Evolutionary conservation across 64 coral and sea anemone genomes (phyloP), one percentile per base, ranked within the genome.

Genomic region (Platygyra sinensis): DNA sequence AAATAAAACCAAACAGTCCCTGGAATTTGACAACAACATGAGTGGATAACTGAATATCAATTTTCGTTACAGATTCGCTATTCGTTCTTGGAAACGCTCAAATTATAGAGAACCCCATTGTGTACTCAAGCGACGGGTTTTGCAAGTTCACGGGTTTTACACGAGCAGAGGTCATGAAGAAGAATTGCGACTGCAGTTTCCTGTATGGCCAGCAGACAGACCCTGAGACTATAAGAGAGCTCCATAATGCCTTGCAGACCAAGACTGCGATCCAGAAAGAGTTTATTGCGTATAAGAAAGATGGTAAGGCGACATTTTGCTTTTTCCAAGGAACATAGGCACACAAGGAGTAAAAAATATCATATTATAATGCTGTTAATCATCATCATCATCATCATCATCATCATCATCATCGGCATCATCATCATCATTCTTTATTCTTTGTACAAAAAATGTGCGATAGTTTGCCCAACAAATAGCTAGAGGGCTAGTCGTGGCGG

Each of bases 21-120:
- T 46, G 42, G 42, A 46, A 46, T 46, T 46, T 46, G 5, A 5
- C 42, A 46, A 46, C 42, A 46, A 46, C 7, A 46, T 46, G 4
- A 46, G 42, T 5, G 42, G 10, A 12, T 27, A n/a, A 69, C 65
- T 27, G 10, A 7, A 27, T 5, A 27, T 4, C 28, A 33, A 19
- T 42, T 83, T 83, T 38, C 36, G 36, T 67, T 67, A 4, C 87
- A 99, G 97, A 95, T 83, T 89, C 94, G 0, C 93, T 93, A 38
- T 99, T 99, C 62, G 73, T 99, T 19, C 77, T 99, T 29, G 97
- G 93, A 18, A 99, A 95, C 49, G 97, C 97, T 67, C 90, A 99
- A 80, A 83, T 99, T 20, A 10, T 87, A 22, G 97, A 95, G 25
- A 95, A 95, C 32, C 97, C 97, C 3, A 89, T 99, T 3, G 97